A percentile compares a stretch with the other conserved stretches of the same genome.
These are phyloP conservation scores for Ochropleura plecta DNA, from an alignment of 2,888 invertebrate genomes.

Conservation along the genomic window DNA sequence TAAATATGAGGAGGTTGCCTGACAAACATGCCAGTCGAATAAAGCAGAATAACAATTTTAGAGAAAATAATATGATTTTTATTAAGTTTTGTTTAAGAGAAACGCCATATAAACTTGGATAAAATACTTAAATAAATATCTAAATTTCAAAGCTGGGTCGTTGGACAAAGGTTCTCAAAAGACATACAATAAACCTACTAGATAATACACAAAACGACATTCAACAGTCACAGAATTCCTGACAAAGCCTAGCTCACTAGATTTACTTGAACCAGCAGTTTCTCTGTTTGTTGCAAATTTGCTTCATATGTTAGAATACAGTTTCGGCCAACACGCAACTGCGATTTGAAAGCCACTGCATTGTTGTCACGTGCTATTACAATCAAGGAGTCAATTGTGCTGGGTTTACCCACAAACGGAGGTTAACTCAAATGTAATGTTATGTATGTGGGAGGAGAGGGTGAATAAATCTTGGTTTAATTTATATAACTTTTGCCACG, in stretches of 20 bases:
- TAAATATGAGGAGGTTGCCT: too few relatives aligned
- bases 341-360: constrained; percentile 32
- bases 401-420: not conserved
- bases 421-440: constrained; percentile 10
- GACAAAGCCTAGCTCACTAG: not conserved
- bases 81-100: not conserved
- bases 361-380: constrained; percentile 37
- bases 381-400: constrained; percentile 48
- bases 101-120: not conserved
- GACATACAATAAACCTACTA: not conserved
- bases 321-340: constrained; percentile 21
- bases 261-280: constrained; percentile 28
- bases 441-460: not conserved
- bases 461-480: too few relatives aligned
- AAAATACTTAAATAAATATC: not conserved
- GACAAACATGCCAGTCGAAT: not conserved
- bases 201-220: not conserved
- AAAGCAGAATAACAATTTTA: not conserved
- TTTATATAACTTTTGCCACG: too few relatives aligned
- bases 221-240: not conserved
- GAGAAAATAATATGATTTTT: not conserved
- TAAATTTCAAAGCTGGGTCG: not conserved
- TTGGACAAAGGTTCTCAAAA: not conserved
- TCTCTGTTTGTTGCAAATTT: constrained; percentile 29
- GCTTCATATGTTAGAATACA: constrained; percentile 18